phyloP scores from a whole-genome alignment of 2,797 vertebrate genomes.

The Karalla daura region DNA sequence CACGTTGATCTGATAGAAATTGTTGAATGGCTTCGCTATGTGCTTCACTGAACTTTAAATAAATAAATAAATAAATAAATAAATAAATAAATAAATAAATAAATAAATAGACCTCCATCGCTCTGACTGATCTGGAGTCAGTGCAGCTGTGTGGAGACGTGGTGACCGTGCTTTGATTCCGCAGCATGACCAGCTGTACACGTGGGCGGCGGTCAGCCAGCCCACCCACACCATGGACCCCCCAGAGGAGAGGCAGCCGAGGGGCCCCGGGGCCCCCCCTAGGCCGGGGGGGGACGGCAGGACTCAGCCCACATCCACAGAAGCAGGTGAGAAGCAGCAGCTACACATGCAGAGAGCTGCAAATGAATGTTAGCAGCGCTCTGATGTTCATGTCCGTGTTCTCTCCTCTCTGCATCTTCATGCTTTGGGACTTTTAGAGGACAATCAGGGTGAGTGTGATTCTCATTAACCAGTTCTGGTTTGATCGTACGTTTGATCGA shows the following conservation, averaged over 20 bases:
- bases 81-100: too few relatives aligned
- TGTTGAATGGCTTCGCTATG: too few relatives aligned
- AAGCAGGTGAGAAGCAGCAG: slow-evolving; percentile 83
- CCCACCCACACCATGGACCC: slow-evolving; percentile 89
- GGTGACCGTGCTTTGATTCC: slow-evolving; percentile 13
- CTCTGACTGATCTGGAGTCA: too few relatives aligned
- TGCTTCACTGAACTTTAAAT: too few relatives aligned
- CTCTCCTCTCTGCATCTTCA: not conserved
- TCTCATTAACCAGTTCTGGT: not conserved
- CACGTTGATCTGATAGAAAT: too few relatives aligned
- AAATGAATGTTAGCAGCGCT: too few relatives aligned
- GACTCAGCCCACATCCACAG: slow-evolving; percentile 62
- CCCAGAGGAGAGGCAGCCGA: slow-evolving; percentile 85
- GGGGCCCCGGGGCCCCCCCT: slow-evolving; percentile 78
- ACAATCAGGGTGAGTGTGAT: slow-evolving; percentile 80
- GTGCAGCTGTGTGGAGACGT: too few relatives aligned
- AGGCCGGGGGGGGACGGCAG: slow-evolving; percentile 78
- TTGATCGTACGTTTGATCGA: not conserved
- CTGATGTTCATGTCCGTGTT: too few relatives aligned
- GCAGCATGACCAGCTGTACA: slow-evolving; percentile 95
- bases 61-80: too few relatives aligned
- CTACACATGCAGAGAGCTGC: not conserved
- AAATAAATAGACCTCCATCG: too few relatives aligned
- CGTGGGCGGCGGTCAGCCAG: slow-evolving; percentile 95
- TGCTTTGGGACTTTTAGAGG: slow-evolving; percentile 60